Conservation (phyloP, 1,140 invertebrate genomes). For the Procambarus virginalis region DNA sequence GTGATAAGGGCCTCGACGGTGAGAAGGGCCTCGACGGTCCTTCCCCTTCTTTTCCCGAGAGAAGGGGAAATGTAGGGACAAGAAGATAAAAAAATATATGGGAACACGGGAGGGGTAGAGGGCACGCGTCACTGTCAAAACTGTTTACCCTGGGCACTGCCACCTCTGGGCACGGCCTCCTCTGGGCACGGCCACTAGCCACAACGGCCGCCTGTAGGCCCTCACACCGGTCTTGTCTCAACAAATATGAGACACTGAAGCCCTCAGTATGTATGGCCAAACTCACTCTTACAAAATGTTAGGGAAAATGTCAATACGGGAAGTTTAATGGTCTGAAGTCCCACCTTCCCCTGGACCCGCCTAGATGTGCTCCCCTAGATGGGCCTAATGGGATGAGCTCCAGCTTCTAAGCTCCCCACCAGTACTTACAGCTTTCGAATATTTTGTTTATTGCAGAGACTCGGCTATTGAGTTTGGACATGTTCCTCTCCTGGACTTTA, state of each 20-base stretch:
- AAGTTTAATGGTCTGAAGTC: background rate
- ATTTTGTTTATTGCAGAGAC: too few species aligned
- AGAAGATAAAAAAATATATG: background rate
- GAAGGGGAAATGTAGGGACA: too few species aligned
- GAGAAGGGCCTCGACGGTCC: too few species aligned
- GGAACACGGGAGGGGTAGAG: conserved; percentile 13
- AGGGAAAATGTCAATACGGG: background rate
- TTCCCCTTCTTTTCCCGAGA: too few species aligned
- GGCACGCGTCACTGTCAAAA: conserved; percentile 39
- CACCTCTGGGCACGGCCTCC: background rate
- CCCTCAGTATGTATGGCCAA: background rate
- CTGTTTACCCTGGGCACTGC: conserved; percentile 22
- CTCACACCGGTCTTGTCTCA: conserved; percentile 5
- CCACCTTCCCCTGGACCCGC: too few species aligned
- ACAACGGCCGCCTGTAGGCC: conserved; percentile 19
- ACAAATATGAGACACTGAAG: conserved; percentile 33
- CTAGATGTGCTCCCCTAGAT: too few species aligned
- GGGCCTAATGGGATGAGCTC: too few species aligned
- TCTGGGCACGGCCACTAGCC: background rate
- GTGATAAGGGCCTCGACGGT: too few species aligned
- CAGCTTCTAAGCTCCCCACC: too few species aligned
- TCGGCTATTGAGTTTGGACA: too few species aligned
- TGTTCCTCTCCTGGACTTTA: too few species aligned
- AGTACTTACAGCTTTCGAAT: too few species aligned
- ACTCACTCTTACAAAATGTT: conserved; percentile 6